Base-by-base conservation (phyloP, 2,888 invertebrate genomes). In the Andrena flavipes region DNA sequence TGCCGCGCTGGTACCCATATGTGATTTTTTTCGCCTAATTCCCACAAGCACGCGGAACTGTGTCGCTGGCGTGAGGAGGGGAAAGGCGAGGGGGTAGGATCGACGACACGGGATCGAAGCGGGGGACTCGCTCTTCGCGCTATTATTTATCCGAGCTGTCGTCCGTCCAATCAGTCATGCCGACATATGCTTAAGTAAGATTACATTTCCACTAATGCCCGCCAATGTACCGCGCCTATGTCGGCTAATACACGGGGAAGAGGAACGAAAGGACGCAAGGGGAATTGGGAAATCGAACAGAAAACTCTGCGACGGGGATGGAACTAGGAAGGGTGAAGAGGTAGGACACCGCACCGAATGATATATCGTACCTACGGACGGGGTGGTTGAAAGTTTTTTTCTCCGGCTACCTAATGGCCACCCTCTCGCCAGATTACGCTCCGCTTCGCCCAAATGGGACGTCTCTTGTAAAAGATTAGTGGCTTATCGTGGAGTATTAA, bases 161-260 rank as follows among this genome's bases (percentile, higher is more conserved):
- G 88, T 88, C 89, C 87, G 88, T 85, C 89, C 92, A 91, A 93
- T 93, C 93, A 91, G 92, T 93, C 92, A 93, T 91, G 90, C 90
- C 88, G 90, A 92, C 93, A 93, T 93, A 93, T 93, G 93, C 92
- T 93, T 92, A 91, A 92, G 91, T 91, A 92, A 93, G 93, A 93
- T 93, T 93, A 93, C 93, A 93, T 93, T 93, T 91, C 91, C 92
- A 91, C 90, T 92, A 93, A 93, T 93, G 90, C 88, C 86, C 74
- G 83, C 63, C 78, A 62, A 84, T 76, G 83, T 77, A 70, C 76
- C 82, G 80, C 79, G 68, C 83, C 75, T 71, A 75, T 54, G 70
- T 72, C 63, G 81, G 49, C 84, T 79, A 82, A 86, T 88, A 85
- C 80, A 67, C 78, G 76, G 59, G 56, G 70, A 60, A 54, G 59